A percentile compares a stretch with the other conserved stretches of the same genome.
phyloP scores from a whole-genome alignment of 2,888 invertebrate genomes.

The Girardia tigrina region DNA sequence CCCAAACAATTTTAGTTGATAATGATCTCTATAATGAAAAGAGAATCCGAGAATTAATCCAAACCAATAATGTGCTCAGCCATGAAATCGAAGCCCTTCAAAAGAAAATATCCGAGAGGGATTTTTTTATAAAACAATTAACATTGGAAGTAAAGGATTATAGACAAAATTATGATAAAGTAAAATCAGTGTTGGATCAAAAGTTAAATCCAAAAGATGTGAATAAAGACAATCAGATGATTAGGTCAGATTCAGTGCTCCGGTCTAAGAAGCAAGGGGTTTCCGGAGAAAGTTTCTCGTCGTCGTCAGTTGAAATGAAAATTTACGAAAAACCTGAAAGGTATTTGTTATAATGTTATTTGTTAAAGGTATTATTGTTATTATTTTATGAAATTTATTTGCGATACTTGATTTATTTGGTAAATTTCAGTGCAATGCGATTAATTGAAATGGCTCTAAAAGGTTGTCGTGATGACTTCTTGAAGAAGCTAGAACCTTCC shows the following conservation, averaged over 20 bases:
- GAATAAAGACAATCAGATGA: neutral
- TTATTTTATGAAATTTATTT: too few relatives aligned
- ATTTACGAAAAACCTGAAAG: slow-evolving; percentile 6
- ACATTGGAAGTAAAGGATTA: neutral
- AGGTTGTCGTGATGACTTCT: slow-evolving; percentile 58
- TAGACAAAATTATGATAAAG: slow-evolving; percentile 19
- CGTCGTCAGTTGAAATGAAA: slow-evolving; percentile 1
- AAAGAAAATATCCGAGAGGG: neutral
- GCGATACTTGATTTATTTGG: too few relatives aligned
- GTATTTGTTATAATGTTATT: neutral
- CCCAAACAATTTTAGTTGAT: neutral
- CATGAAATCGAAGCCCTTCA: neutral
- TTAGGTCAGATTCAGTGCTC: neutral
- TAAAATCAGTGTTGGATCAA: neutral
- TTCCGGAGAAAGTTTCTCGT: neutral
- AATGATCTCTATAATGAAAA: neutral
- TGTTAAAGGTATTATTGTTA: neutral
- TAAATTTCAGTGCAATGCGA: slow-evolving; percentile 2
- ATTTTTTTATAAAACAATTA: neutral
- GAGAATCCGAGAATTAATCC: neutral
- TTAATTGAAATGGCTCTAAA: neutral
- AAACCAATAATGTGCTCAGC: neutral
- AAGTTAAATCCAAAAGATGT: neutral
- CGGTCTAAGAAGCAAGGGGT: slow-evolving; percentile 1
- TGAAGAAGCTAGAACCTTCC: slow-evolving; percentile 64